Percentiles rank a stretch among this genome's conserved stretches.
Evolutionary conservation across 2,888 invertebrate genomes (phyloP).

Genomic region (Drosophila prostipennis): DNA sequence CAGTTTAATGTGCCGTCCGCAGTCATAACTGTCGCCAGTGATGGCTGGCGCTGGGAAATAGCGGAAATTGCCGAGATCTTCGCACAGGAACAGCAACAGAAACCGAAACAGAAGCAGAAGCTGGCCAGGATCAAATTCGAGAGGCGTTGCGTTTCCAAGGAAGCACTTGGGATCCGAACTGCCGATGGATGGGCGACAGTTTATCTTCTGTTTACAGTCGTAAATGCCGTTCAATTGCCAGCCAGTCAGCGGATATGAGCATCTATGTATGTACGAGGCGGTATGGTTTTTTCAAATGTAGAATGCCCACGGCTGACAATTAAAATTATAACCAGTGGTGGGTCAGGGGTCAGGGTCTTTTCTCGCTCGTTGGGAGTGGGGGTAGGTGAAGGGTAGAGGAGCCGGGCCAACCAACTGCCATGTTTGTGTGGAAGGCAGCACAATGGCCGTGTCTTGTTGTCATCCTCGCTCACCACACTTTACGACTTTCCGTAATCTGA

Average conservation of each 20-base stretch:
- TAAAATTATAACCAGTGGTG: slow-evolving; percentile 70
- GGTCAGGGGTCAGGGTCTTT: slow-evolving; percentile 29
- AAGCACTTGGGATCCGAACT: slow-evolving; percentile 38
- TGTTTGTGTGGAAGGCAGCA: slow-evolving; percentile 63
- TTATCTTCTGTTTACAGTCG: slow-evolving; percentile 82
- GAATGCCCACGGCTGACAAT: slow-evolving; percentile 63
- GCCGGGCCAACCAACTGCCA: slow-evolving; percentile 64
- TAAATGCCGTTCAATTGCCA: slow-evolving; percentile 80
- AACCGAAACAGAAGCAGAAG: slow-evolving; percentile 40
- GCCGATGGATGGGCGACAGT: slow-evolving; percentile 68
- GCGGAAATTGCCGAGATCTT: slow-evolving; percentile 72
- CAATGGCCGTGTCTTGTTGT: slow-evolving; percentile 76
- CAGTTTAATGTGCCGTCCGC: slow-evolving; percentile 71
- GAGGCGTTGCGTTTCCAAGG: slow-evolving; percentile 37
- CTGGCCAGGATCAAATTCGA: slow-evolving; percentile 70
- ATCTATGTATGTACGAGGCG: not conserved
- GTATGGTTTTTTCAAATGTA: slow-evolving; percentile 38
- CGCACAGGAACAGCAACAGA: slow-evolving; percentile 24
- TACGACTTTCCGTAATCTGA: slow-evolving; percentile 79
- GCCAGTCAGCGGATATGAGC: slow-evolving; percentile 7
- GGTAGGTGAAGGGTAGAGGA: slow-evolving; percentile 11
- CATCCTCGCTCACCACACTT: slow-evolving; percentile 80
- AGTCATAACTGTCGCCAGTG: slow-evolving; percentile 73
- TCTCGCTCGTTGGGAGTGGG: not conserved
- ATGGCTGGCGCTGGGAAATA: slow-evolving; percentile 52